Base-by-base conservation (phyloP, 2,888 invertebrate species). In the Meloe dianella region DNA sequence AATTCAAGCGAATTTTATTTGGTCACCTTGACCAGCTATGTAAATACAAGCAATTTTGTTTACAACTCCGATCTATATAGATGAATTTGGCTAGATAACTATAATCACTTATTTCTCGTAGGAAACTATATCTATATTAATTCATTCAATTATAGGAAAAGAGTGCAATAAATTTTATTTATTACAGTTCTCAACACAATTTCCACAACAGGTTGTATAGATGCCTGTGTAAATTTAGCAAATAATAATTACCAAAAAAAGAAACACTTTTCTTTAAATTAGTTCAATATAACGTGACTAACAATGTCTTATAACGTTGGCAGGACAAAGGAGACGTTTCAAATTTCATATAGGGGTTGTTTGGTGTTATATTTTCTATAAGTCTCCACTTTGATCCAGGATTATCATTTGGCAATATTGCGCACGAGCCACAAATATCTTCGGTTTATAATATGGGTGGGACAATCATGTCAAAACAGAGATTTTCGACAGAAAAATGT, bases 341-440 rank as follows among this genome's bases (percentile, higher is more conserved):
- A 68, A 61, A 69, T 78, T 76, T 74, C 76, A 75, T 67, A 68
- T 74, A 73, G 75, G 47, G 47, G 47, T 51, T 51, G 47, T 51
- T 51, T 24, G 22, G 51, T 51, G 24, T 51, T 51, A 51, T 0
- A 51, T 51, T 51, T 51, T 27, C 24, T 35, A 12, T 22, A 22
- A 22, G 47, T 51, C 47, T 64, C 66, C 65, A 70, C 75, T 78
- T 78, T 79, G 75, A 77, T 68, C 71, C 71, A 71, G 72, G 74
- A 76, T 77, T 75, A 75, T 73, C 71, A 70, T 68, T 71, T 68
- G 68, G 74, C 69, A 71, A 70, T 71, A 69, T 67, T 65, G 65
- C 69, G 76, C 79, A 80, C 78, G 78, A 77, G 79, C 75, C 75
- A 71, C 20, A 61, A 71, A 73, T 71, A 74, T 75, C n/a, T 47